These are phyloP conservation scores for Epicampocera succincta DNA, from an alignment of 2,888 invertebrate genomes.

Conservation along the genomic window DNA sequence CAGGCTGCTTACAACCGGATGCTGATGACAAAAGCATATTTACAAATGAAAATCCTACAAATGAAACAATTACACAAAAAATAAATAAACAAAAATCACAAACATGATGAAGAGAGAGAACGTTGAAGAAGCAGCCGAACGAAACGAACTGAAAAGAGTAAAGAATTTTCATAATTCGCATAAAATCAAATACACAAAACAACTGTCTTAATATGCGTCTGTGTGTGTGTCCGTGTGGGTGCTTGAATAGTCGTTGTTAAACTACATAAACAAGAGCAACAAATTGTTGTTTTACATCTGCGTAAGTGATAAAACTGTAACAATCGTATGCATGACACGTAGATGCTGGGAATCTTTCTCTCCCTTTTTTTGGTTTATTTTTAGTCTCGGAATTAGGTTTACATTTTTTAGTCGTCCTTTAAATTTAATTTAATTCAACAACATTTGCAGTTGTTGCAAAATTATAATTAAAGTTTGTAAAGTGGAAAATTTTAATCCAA, in stretches of 20 bases:
- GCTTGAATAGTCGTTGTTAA: constrained; percentile 14
- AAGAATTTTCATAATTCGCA: constrained; percentile 12
- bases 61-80: constrained; percentile 77
- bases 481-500: constrained; percentile 51
- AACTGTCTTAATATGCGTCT: background rate
- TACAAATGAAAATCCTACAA: constrained; percentile 79
- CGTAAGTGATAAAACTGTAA: constrained; percentile 29
- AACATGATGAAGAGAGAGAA: constrained; percentile 15
- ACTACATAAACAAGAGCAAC: constrained; percentile 47
- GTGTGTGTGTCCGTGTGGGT: constrained; percentile 1
- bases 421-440: constrained; percentile 55
- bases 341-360: constrained; percentile 30
- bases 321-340: constrained; percentile 62
- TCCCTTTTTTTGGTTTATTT: background rate
- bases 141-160: constrained; percentile 2
- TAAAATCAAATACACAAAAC: background rate
- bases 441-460: constrained; percentile 54
- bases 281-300: constrained; percentile 49
- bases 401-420: constrained; percentile 46
- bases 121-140: background rate
- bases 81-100: constrained; percentile 31
- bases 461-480: constrained; percentile 59
- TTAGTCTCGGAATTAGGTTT: constrained; percentile 48
- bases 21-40: constrained; percentile 75
- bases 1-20: constrained; percentile 49